Base-by-base conservation (phyloP, 2,888 invertebrate species). In the Agonopterix heracliana region DNA sequence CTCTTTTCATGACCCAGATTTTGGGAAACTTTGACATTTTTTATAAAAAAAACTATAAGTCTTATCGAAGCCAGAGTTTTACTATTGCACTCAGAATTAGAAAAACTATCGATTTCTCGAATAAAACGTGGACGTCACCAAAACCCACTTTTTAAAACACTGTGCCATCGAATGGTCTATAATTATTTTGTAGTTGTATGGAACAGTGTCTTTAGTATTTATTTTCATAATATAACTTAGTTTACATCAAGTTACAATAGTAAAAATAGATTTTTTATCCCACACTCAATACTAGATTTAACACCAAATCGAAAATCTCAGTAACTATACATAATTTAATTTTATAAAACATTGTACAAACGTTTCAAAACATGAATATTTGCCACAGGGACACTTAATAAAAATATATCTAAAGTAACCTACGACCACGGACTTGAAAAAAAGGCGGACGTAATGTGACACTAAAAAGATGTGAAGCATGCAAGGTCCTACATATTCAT, bases 181-280 rank as follows among this genome's bases (percentile, higher is more conserved):
- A 65, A 62, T 63, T 62, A 63, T 61, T 54, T 58, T 61, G 60
- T 67, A 55, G 64, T 58, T 54, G 57, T 46, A 63, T 64, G 57
- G 68, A 77, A 78, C 77, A 79, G 64, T 71, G 61, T 68, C 68
- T 61, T 52, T 67, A 44, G 48, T 59, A 51, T 64, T 67, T 63
- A 61, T 51, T 12, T 56, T 63, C 71, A 26, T 26, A 26, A 26
- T 26, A 26, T 26, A 26, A 26, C 26, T 67, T 71, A 75, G 58
- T 75, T 74, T 73, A 69, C 64, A 64, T 59, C 49, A 41, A 60
- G 45, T 52, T 57, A 58, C 53, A 60, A 58, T 63, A 58, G 56
- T 56, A 56, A 56, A 56, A 58, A 55, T 58, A 58, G 49, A 55
- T 50, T 53, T 55, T 55, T 54, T 49, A 47, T 50, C 46, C 48